Base-by-base conservation (phyloP, 2,113 vertebrate species). In the Dendropsophus ebraccatus region DNA sequence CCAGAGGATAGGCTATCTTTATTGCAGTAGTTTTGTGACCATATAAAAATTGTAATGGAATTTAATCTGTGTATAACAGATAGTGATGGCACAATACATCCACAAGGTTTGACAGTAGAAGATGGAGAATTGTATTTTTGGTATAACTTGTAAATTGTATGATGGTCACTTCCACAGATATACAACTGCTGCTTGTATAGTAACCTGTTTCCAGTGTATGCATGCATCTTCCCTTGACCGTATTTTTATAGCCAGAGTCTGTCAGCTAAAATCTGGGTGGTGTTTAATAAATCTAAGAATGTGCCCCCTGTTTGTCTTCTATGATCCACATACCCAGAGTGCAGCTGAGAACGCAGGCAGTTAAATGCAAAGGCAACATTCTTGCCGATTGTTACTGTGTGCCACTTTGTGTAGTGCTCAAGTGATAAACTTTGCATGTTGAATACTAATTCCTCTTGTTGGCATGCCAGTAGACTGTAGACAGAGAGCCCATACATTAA, bases 341-440 rank as follows among this genome's bases (percentile, higher is more conserved):
- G 5, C 21, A 60, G 35, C 77, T 60, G 56, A 81, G 78, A 47
- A 28, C 21, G 35, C 14, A 28, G 41, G 60, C 35, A 47, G 78
- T 62, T 47, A 81, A 81, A 62, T 62, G 78, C 56, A 65, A 47
- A 28, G 56, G 78, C 56, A 47, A 65, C 78, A 70, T 70, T 69
- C 45, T 32, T 69, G 45, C 58, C 47, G 60, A 70, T 69, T 69
- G 80, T 82, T 82, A 67, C 80, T 82, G 62, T 82, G 80, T 82
- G 80, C 28, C 35, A 82, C 80, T 82, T 82, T 82, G 80, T 82
- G 80, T 82, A 50, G 80, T 35, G 60, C 49, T 50, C 45, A 50
- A 82, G 62, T 32, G 80, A 82, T 82, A 82, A 82, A 82, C 60
- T 82, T 82, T 82, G 80, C 80, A 50, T 82, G 62, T 50, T 12